Evolutionary conservation across 1,140 invertebrate species (phyloP), one percentile per base, ranked within the genome.

Genomic region (Hypothenemus hampei): DNA sequence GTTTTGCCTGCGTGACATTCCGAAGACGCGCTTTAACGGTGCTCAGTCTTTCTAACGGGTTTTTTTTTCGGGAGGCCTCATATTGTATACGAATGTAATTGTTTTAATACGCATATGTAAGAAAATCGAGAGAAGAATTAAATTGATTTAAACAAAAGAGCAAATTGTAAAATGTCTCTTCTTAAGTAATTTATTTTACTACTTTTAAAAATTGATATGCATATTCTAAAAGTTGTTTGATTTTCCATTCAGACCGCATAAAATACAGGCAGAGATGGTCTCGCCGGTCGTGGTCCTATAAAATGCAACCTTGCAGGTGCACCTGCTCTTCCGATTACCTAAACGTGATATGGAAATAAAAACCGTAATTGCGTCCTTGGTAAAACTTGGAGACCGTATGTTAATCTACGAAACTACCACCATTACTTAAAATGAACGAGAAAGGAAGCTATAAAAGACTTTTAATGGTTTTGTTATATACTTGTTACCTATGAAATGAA

Each of bases 341-440:
- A 33, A 51, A 51, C 49, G 49, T 51, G 49, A 51, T 51, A 43
- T 51, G 49, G 39, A 51, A 51, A 51, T 51, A 51, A 51, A 51
- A 51, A 41, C 22, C 49, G 43, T 41, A 51, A 50, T 50, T 39
- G 24, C 37, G 37, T 51, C 37, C 49, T 51, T 51, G 49, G 33
- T 15, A 33, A 48, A 37, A 41, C 49, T 35, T 35, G 49, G 20
- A 49, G 43, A 26, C 18, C 44, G 23, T 16, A 36, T 48, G 31
- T 48, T 13, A 48, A 48, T 21, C n/a, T 48, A 36, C 13, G 26
- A 16, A 16, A 37, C 7, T 37, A 37, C 35, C 35, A 7, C 35
- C 7, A 6, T 37, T 11, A 2, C 26, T n/a, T n/a, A n/a, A n/a
- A n/a, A n/a, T n/a, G n/a, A n/a, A n/a, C n/a, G n/a, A n/a, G n/a